Conservation (phyloP, 2,797 vertebrate genomes). For the Anguilla pacifica region DNA sequence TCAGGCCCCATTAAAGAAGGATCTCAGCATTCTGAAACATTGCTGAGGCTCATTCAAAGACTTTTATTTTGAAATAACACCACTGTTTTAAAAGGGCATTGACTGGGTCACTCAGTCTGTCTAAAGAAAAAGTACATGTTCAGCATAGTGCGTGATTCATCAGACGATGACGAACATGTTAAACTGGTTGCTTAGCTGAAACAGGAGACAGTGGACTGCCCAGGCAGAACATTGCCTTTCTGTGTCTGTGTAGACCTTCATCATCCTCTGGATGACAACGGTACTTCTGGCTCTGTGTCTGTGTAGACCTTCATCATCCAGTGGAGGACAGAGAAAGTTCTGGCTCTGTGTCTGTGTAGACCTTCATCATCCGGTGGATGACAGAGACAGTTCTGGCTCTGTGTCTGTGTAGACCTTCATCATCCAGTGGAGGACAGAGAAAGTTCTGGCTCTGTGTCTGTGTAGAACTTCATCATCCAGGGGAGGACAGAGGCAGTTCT, state of each 20-base stretch:
- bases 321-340: too few relatives aligned
- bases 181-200: not conserved
- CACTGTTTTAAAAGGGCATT: not conserved
- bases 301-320: too few relatives aligned
- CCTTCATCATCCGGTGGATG: too few relatives aligned
- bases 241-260: not conserved
- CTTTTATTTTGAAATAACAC: not conserved
- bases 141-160: not conserved
- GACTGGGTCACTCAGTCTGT: not conserved
- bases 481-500: too few relatives aligned
- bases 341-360: too few relatives aligned
- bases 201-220: not conserved
- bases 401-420: too few relatives aligned
- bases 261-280: not conserved
- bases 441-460: not conserved
- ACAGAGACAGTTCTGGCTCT: too few relatives aligned
- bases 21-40: not conserved
- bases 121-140: not conserved
- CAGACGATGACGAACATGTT: not conserved
- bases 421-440: too few relatives aligned
- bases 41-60: not conserved
- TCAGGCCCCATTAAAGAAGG: not conserved
- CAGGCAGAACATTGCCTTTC: not conserved
- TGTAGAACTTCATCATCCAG: not conserved
- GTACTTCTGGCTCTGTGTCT: too few relatives aligned